A percentile compares a stretch with the other conserved stretches of the same genome.
Evolutionary conservation across 2,113 vertebrate genomes (phyloP).

Genomic region (Eleginops maclovinus): DNA sequence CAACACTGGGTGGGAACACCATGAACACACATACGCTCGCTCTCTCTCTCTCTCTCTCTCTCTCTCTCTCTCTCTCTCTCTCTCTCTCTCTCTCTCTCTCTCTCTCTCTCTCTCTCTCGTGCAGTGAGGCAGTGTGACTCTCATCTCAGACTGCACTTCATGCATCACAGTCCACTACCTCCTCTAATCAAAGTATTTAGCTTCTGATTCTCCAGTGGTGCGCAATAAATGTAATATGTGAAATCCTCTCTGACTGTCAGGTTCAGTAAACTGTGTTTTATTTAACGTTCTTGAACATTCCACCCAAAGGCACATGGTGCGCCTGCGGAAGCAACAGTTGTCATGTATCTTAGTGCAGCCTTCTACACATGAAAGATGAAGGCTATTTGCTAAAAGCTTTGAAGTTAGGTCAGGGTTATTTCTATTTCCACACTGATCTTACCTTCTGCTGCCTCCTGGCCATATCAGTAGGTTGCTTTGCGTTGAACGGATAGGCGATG

Average conservation of each 20-base stretch:
- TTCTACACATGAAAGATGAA: background rate
- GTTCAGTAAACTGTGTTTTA: background rate
- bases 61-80: background rate
- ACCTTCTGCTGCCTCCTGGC: slow-evolving; percentile 98
- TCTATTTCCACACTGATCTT: slow-evolving; percentile 47
- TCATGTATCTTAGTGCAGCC: background rate
- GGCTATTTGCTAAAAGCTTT: background rate
- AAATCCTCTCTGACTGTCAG: background rate
- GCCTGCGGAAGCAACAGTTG: slow-evolving; percentile 71
- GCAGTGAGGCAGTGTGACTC: background rate
- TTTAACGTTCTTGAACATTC: background rate
- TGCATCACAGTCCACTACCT: background rate
- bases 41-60: background rate
- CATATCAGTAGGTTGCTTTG: slow-evolving; percentile 98
- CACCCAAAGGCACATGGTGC: slow-evolving; percentile 8
- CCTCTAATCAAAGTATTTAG: background rate
- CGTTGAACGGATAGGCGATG: slow-evolving; percentile 98
- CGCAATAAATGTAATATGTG: background rate
- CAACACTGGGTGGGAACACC: slow-evolving; percentile 47
- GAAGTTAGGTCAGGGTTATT: background rate
- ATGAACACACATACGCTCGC: background rate
- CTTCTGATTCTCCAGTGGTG: background rate
- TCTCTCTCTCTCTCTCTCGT: background rate
- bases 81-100: background rate
- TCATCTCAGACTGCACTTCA: background rate